Base-by-base conservation (phyloP, 2,113 vertebrate species). In the Empidonax alnorum region DNA sequence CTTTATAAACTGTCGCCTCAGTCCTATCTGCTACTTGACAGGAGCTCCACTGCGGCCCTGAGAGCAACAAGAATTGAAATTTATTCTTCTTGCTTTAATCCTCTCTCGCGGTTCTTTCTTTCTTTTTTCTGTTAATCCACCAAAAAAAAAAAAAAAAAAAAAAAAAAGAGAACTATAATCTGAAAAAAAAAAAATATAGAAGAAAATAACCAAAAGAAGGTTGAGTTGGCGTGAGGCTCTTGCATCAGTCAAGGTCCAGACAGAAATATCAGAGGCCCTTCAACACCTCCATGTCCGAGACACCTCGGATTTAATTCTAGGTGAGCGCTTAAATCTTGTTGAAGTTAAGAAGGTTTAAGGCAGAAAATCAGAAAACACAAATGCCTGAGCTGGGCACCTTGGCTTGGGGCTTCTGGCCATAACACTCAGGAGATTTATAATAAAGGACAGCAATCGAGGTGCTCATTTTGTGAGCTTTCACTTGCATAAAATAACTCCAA, bases 11-110 rank as follows among this genome's bases (percentile, higher is more conserved):
- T 2, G 7, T 59, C 2, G 4, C 39, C 46, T 59, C 4, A 2
- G 28, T 31, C 31, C 0, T 14, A 13, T 27, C 95, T 75, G 47
- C 58, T 22, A 3, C 21, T 13, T 7, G 14, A 31, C 10, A 47
- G 72, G 59, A 53, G 68, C 44, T 44, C 37, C 42, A 12, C 31
- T 0, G 0, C 0, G 1, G 55, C 0, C 0, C 56, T 25, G 42
- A 20, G 5, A 55, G 9, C 6, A 7, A 23, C 10, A 35, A 17
- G 66, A 50, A 27, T 3, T n/a, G 37, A 56, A 56, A 61, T 41
- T 33, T 42, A 19, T 78, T 78, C 56, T 52, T 47, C 25, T 35
- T 31, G 12, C 37, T 85, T 77, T 74, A 85, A 84, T 71, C 79
- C 17, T 5, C 41, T 61, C 73, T 28, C 18, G 1, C 0, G 0